Evolutionary conservation across 2,797 vertebrate genomes (phyloP), one percentile per base, ranked within the genome.

Genomic region (Harpagifer antarcticus): DNA sequence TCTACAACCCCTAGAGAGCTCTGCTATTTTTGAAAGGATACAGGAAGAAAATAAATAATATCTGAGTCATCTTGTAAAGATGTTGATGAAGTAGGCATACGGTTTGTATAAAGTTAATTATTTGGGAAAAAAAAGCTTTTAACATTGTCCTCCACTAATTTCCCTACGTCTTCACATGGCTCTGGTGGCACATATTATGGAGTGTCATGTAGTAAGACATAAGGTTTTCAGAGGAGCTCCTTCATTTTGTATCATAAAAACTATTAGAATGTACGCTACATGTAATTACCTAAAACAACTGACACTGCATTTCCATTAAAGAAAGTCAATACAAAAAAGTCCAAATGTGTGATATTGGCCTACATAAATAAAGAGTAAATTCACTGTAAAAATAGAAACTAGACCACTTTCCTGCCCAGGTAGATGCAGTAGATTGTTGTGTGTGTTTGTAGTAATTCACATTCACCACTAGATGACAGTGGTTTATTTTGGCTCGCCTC

Each of bases 401-500:
- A 17, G 10, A 48, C 14, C 4, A 13, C 8, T n/a, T 53, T 33
- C 3, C 31, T 66, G 8, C 40, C 10, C 45, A 45, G 33, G 42
- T 59, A 15, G 17, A 9, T 15, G n/a, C n/a, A 43, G 37, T 5
- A 27, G 27, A 42, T 57, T 16, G 40, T 59, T 27, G 63, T 16
- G 3, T 54, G 13, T 65, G 14, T 49, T 2, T 85, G 85, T 53
- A 74, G 23, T 77, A 11, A 61, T 14, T 19, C 7, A 40, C 8
- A 40, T 1, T 72, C 3, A 72, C 88, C 88, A 82, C 79, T 76
- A 86, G 92, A 72, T 84, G 85, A 0, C 82, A 68, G 31, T 68
- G 47, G 68, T 82, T 31, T 66, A 52, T n/a, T 74, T 27, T 81
- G 59, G 63, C 61, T 77, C 2, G 1, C 11, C 33, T 76, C 49